These are phyloP conservation scores for Palaemon carinicauda DNA, from an alignment of 1,140 invertebrate genomes.

Conservation along the genomic window DNA sequence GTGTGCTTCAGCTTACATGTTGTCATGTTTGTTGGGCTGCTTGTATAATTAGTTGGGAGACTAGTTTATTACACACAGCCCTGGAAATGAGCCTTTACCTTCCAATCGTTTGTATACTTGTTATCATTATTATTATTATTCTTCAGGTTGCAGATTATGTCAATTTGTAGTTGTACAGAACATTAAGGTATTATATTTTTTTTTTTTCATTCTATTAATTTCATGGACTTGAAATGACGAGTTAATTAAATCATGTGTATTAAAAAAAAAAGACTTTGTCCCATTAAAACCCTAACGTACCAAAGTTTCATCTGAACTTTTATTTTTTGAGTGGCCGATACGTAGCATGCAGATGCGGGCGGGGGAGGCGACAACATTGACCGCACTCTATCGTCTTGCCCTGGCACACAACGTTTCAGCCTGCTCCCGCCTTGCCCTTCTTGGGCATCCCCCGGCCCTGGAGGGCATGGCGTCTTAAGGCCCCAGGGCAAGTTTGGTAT, in stretches of 20 bases:
- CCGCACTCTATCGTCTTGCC: conserved; percentile 26
- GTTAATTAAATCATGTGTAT: conserved; percentile 55
- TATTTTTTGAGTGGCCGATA: conserved; percentile 51
- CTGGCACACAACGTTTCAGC: conserved; percentile 28
- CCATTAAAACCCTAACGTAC: conserved; percentile 51
- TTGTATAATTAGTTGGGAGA: conserved; percentile 56
- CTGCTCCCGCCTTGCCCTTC: conserved; percentile 46
- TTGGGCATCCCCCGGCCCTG: conserved; percentile 52
- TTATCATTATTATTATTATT: conserved; percentile 48
- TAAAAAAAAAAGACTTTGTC: conserved; percentile 49
- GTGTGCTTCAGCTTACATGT: conserved; percentile 56
- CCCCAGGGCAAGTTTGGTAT: conserved; percentile 43
- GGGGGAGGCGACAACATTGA: conserved; percentile 25
- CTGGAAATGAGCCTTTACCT: conserved; percentile 56
- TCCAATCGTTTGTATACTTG: conserved; percentile 58
- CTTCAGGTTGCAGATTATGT: conserved; percentile 56
- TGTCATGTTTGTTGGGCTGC: conserved; percentile 57
- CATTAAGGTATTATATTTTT: conserved; percentile 55
- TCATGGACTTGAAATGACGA: conserved; percentile 52
- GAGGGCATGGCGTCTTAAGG: conserved; percentile 43
- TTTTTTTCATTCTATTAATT: conserved; percentile 58
- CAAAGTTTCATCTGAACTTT: conserved; percentile 55
- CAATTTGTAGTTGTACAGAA: conserved; percentile 58
- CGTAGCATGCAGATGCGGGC: conserved; percentile 42
- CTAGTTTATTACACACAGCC: conserved; percentile 55